Percentiles rank a stretch among this genome's conserved stretches.
These are phyloP conservation scores for Emydocephalus ijimae DNA, from an alignment of 2,113 vertebrate species.

Conservation along the genomic window DNA sequence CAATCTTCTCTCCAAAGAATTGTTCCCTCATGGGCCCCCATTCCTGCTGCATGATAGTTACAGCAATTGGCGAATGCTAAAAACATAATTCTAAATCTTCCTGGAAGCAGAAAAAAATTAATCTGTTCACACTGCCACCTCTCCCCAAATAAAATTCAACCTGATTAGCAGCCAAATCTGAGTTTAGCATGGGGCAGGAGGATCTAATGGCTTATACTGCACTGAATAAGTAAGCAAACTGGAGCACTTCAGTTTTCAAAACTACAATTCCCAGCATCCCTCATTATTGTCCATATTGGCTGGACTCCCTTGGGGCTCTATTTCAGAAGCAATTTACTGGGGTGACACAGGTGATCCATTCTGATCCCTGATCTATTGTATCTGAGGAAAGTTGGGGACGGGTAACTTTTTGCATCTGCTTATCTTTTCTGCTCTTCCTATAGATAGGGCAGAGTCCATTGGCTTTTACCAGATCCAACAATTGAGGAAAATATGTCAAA, in stretches of 20 bases:
- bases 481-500: fast-evolving
- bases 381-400: not conserved
- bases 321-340: not conserved
- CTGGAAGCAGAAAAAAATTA: not conserved
- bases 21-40: not conserved
- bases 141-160: not conserved
- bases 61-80: not conserved
- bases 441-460: not conserved
- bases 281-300: not conserved
- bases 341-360: not conserved
- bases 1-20: not conserved
- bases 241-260: not conserved
- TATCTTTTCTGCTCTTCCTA: not conserved
- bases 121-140: not conserved
- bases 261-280: not conserved
- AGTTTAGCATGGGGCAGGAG: not conserved
- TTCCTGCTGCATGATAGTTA: not conserved
- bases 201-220: not conserved
- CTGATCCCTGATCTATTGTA: not conserved
- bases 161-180: not conserved
- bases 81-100: not conserved
- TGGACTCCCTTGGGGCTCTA: not conserved
- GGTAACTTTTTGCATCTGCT: not conserved
- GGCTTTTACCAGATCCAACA: not conserved
- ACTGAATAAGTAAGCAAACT: not conserved